These are phyloP conservation scores for Archocentrus centrarchus DNA, from an alignment of 2,113 vertebrate genomes.

Conservation along the genomic window DNA sequence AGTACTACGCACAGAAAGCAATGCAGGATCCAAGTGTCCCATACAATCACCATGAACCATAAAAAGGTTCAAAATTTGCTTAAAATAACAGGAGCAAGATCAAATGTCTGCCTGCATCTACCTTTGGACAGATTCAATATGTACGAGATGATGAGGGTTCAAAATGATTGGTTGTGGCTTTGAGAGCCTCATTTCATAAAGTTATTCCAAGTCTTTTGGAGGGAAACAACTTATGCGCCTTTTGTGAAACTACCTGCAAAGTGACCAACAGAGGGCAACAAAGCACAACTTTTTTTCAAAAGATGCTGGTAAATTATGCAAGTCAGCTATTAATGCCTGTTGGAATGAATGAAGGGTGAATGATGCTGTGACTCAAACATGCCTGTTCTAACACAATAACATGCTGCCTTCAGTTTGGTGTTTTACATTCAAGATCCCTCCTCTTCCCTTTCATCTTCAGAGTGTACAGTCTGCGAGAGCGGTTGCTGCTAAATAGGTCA, in stretches of 20 bases:
- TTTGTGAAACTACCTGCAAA: not conserved
- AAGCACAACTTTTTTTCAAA: not conserved
- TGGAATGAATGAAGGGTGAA: conserved; percentile 38
- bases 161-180: too few relatives aligned
- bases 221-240: not conserved
- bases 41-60: too few relatives aligned
- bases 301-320: not conserved
- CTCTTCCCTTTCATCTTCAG: conserved; percentile 9
- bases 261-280: conserved; percentile 71
- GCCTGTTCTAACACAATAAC: conserved; percentile 35
- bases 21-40: too few relatives aligned
- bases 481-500: conserved; percentile 80
- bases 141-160: too few relatives aligned
- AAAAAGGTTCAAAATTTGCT: too few relatives aligned
- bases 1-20: too few relatives aligned
- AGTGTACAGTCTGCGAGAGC: conserved; percentile 55
- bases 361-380: conserved; percentile 11
- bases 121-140: too few relatives aligned
- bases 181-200: too few relatives aligned
- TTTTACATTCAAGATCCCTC: conserved; percentile 47
- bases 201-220: not conserved
- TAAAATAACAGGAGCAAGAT: too few relatives aligned
- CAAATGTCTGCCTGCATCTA: too few relatives aligned
- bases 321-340: conserved; percentile 18
- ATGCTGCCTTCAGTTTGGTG: conserved; percentile 15